Evolutionary conservation across 1,140 invertebrate species (phyloP), one percentile per base, ranked within the genome.

Genomic region (Solen grandis): DNA sequence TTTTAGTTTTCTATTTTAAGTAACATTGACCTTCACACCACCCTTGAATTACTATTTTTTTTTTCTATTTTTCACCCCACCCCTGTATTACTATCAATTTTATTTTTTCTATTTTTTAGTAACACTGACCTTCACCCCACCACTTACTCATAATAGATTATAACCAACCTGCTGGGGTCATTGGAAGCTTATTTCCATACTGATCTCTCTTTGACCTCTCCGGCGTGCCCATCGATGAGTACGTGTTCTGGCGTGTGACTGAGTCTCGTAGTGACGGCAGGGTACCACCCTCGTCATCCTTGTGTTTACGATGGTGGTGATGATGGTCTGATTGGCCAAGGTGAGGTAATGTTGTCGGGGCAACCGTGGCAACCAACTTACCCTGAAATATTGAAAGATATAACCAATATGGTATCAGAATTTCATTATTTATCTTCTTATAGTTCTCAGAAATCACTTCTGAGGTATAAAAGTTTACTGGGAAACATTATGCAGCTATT

Each of bases 121-220:
- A n/a, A n/a, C n/a, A n/a, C n/a, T n/a, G n/a, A n/a, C n/a, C n/a
- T n/a, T n/a, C n/a, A n/a, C n/a, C n/a, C n/a, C n/a, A n/a, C n/a
- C n/a, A n/a, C n/a, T n/a, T n/a, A n/a, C 29, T 14, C 10, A 27
- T 52, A 29, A 55, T 25, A 60, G 46, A 1, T n/a, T 46, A 4
- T 31, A 19, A 77, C 84, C 68, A 70, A 91, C 90, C 90, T 65
- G 82, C 57, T 22, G 90, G 88, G 19, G 89, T 87, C 85, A 91
- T 87, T 36, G 89, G 90, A 19, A 90, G 75, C 25, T 87, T 84
- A 54, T 91, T 90, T 19, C 89, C 89, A 84, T 90, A 89, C 54
- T 86, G 83, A 77, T 90, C 89, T 65, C 85, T 65, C 72, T 86
- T 88, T 41, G 62, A 82, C 33, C 86, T 72, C 16, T 84, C 82